Base-by-base conservation (phyloP, 1,140 invertebrate genomes). In the Propsilocerus akamusi region DNA sequence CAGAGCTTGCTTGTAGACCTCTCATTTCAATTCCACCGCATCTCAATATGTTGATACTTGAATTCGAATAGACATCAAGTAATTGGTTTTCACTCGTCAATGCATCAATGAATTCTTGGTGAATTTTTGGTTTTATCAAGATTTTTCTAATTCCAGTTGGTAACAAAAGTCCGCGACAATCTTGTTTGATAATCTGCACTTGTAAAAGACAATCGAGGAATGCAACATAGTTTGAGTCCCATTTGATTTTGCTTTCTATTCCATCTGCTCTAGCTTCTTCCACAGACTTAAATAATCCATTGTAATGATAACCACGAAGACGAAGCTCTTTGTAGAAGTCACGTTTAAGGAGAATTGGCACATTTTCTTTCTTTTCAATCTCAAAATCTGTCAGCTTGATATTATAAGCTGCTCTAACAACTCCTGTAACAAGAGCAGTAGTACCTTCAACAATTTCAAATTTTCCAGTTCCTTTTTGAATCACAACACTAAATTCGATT, bases 151-250 rank as follows among this genome's bases (percentile, higher is more conserved):
- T 86, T 54, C 80, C 77, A 0, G 86, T 94, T 2, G 92, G 92
- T 1, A 97, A 76, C 57, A 79, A 78, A 0, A 96, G 72, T 17
- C 76, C 72, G 52, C 83, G 66, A 0, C 80, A 79, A 54, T 88
- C 82, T n/a, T 74, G 66, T 24, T 75, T 73, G 1, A 95, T 58
- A 46, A 95, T 80, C 53, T 82, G 77, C 53, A 94, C 77, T 62
- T 97, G 93, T n/a, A 96, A 65, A 78, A 96, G 84, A 14, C 82
- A 89, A 63, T 97, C 93, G 72, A 96, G 78, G 63, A 93, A 96
- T 1, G 88, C 76, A 0, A 92, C 78, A 88, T 88, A 97, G 62
- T 94, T 92, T 12, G 66, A 65, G 11, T 30, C 28, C 87, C 87
- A 91, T 25, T 56, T 53, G 1, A 81, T 64, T 17, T 60, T 61